These are phyloP conservation scores for Festucalex cinctus DNA, from an alignment of 2,113 vertebrate genomes.

Conservation along the genomic window DNA sequence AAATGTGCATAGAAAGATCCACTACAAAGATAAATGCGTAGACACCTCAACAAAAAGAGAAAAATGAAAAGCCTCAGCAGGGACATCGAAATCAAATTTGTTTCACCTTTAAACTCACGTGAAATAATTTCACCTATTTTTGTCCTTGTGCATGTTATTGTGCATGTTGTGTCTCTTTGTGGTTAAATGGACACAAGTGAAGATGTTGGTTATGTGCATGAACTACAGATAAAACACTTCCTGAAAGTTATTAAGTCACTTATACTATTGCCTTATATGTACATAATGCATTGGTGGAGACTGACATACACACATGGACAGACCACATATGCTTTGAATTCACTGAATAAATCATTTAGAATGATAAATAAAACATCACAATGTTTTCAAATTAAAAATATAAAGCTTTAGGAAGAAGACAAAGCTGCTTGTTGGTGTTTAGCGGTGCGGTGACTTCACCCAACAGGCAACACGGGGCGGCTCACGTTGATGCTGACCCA, in stretches of 20 bases:
- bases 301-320: neutral
- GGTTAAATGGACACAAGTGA: neutral
- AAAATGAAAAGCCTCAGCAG: constrained; percentile 57
- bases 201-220: too few species aligned
- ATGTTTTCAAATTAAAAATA: neutral
- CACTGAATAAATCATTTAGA: constrained; percentile 2
- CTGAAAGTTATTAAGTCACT: too few species aligned
- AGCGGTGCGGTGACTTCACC: constrained; percentile 6
- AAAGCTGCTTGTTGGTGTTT: neutral
- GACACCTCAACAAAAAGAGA: constrained; percentile 63
- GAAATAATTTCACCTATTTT: constrained; percentile 12
- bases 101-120: constrained; percentile 72
- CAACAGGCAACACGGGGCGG: neutral
- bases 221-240: too few species aligned
- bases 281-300: neutral
- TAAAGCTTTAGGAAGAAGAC: neutral
- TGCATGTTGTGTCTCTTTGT: constrained; percentile 20
- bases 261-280: too few species aligned
- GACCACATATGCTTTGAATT: neutral
- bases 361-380: neutral
- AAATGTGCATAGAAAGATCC: constrained; percentile 69
- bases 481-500: constrained; percentile 11
- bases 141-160: too few species aligned
- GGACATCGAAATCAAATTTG: constrained; percentile 65
- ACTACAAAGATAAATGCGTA: constrained; percentile 75